A percentile compares a stretch with the other conserved stretches of the same genome.
These are phyloP conservation scores for Vollenhovia emeryi DNA, from an alignment of 1,140 invertebrate genomes.

Conservation along the genomic window DNA sequence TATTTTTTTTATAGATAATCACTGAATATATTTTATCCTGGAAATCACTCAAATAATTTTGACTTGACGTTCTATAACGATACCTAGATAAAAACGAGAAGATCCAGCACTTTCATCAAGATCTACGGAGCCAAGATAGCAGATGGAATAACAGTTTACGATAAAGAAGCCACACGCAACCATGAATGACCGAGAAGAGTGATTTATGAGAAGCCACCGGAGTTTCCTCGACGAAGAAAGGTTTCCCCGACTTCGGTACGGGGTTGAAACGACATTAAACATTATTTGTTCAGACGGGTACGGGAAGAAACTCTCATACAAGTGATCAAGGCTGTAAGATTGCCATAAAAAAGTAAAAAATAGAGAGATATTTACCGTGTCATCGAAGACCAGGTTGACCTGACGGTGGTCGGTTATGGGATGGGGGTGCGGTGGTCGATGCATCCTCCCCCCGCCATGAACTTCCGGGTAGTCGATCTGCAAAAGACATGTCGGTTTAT, in stretches of 20 bases:
- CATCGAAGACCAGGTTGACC: conserved; percentile 88
- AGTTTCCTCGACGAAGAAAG: neutral
- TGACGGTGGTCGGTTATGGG: conserved; percentile 86
- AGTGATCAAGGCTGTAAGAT: neutral
- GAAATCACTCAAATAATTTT: neutral
- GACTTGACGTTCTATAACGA: neutral
- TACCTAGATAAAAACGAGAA: neutral
- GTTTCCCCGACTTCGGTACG: neutral
- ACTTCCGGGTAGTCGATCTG: conserved; percentile 94
- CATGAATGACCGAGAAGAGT: neutral
- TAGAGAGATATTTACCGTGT: conserved; percentile 85
- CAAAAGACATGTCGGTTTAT: conserved; percentile 74
- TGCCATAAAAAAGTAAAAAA: conserved; percentile 10
- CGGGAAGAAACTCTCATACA: neutral
- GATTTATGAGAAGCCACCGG: neutral
- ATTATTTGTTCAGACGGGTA: neutral
- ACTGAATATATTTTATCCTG: neutral
- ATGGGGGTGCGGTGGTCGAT: conserved; percentile 85
- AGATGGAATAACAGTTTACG: neutral
- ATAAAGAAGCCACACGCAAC: neutral
- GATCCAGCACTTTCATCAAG: neutral
- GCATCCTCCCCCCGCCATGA: conserved; percentile 86
- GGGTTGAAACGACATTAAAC: neutral
- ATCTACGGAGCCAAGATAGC: neutral
- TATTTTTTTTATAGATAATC: neutral